A percentile compares a stretch with the other conserved stretches of the same genome.
Evolutionary conservation across 2,888 invertebrate species (phyloP).

Genomic region (Chrysolina haemoptera): DNA sequence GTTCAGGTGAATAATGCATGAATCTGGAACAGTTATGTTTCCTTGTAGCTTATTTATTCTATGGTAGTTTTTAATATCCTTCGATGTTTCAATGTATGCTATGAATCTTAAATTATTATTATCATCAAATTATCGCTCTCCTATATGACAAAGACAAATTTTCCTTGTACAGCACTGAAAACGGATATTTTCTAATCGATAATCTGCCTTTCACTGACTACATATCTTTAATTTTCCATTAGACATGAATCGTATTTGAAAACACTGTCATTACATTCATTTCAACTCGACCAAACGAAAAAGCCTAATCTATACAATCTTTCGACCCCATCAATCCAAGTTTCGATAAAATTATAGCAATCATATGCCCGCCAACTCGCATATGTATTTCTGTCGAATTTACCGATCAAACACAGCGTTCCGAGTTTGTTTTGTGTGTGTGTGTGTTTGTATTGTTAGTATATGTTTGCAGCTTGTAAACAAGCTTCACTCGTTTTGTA

Average conservation of each 20-base stretch:
- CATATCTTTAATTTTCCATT: no score
- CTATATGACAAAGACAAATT: no score
- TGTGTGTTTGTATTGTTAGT: slow-evolving; percentile 33
- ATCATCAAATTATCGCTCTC: no score
- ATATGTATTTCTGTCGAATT: slow-evolving; percentile 19
- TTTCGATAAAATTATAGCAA: slow-evolving; percentile 11
- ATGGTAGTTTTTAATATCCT: no score
- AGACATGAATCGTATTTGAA: neutral
- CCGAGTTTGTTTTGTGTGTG: slow-evolving; percentile 33
- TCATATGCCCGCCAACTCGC: slow-evolving; percentile 3
- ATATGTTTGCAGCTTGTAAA: slow-evolving; percentile 46
- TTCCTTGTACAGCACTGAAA: no score
- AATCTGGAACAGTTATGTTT: no score
- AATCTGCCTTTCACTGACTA: no score
- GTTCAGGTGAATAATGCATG: no score
- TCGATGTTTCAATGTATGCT: no score
- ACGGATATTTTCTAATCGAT: no score
- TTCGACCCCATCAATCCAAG: neutral
- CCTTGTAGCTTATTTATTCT: no score
- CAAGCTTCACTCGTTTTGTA: slow-evolving; percentile 44
- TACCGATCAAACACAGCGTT: slow-evolving; percentile 32
- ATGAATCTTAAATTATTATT: no score
- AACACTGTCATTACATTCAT: neutral
- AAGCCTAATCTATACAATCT: neutral
- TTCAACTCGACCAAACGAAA: neutral